Evolutionary conservation across 35 echinoderm and acorn worm species (phyloP).

Genomic region (Strongylocentrotus purpuratus): DNA sequence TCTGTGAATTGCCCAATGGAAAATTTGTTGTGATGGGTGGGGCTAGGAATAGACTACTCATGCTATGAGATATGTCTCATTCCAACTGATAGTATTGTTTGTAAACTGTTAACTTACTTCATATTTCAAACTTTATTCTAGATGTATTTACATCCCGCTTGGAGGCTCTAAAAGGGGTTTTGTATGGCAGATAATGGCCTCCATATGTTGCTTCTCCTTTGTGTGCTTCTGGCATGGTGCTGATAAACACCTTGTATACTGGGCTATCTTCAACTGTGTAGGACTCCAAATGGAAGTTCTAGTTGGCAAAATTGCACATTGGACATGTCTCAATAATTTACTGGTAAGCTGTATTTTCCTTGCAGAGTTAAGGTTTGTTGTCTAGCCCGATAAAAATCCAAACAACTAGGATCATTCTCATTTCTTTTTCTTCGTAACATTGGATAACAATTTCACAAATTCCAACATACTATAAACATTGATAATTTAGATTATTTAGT

Average conservation of each 20-base stretch:
- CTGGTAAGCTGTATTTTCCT: not conserved
- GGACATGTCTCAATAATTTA: not conserved
- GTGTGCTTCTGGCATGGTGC: conserved; percentile 90
- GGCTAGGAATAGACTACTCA: no score
- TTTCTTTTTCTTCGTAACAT: no score
- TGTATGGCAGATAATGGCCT: conserved; percentile 71
- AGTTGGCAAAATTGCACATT: not conserved
- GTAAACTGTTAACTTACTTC: no score
- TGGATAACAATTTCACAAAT: no score
- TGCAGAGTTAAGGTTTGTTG: not conserved
- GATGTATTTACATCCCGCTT: conserved; percentile 87
- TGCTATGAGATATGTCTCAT: no score
- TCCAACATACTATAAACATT: no score
- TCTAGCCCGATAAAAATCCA: no score
- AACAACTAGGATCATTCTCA: no score
- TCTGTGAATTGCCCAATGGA: no score
- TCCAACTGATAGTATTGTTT: no score
- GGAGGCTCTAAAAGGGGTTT: conserved; percentile 79
- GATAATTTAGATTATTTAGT: no score
- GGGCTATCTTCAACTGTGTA: conserved; percentile 83
- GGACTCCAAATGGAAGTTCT: conserved; percentile 72
- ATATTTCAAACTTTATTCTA: not conserved
- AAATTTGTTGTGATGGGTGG: no score
- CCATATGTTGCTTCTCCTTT: conserved; percentile 71
- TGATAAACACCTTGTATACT: conserved; percentile 67